phyloP scores from a whole-genome alignment of 1,140 invertebrate genomes.

The Bombus haemorrhoidalis region DNA sequence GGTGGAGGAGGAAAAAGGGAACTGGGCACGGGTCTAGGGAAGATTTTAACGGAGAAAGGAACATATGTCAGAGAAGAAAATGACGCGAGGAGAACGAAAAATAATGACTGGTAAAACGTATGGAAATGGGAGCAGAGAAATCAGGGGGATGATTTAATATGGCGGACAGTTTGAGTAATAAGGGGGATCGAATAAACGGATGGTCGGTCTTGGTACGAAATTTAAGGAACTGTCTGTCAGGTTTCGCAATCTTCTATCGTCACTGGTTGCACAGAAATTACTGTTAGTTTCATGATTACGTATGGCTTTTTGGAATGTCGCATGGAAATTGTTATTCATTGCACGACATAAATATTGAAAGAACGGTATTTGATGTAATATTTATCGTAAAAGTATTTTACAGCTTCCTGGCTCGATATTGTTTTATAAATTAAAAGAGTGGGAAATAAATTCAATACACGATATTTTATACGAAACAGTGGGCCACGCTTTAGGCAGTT shows the following conservation, averaged over 20 bases:
- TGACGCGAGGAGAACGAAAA: not conserved
- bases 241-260: not conserved
- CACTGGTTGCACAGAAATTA: too few relatives aligned
- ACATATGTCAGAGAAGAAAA: not conserved
- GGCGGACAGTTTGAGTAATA: not conserved
- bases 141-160: not conserved
- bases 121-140: not conserved
- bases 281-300: too few relatives aligned
- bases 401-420: not conserved
- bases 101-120: constrained; percentile 17
- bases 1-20: not conserved
- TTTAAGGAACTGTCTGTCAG: not conserved
- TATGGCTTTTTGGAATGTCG: not conserved
- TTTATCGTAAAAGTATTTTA: not conserved
- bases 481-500: constrained; percentile 6
- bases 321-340: not conserved
- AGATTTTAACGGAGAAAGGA: constrained; percentile 15
- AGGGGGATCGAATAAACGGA: not conserved
- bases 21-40: not conserved
- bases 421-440: not conserved
- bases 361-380: not conserved
- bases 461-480: not conserved
- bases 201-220: not conserved
- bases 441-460: not conserved
- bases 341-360: not conserved